Evolutionary conservation across 2,797 vertebrate genomes (phyloP).

Genomic region (Aphelocoma californica): DNA sequence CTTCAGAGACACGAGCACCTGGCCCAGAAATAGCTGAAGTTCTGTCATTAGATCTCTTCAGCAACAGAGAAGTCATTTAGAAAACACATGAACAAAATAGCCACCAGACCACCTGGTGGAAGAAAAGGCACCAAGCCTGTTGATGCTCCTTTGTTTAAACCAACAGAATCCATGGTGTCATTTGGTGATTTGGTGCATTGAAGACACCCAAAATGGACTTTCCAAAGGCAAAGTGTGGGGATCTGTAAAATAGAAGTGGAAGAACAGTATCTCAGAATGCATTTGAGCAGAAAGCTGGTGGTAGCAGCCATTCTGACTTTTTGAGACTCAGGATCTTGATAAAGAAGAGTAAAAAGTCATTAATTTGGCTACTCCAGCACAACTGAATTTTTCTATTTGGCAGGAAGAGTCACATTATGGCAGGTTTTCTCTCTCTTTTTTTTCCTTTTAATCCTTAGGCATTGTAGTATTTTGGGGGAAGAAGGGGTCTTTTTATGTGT

Average conservation of each 20-base stretch:
- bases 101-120: background rate
- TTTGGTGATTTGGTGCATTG: background rate
- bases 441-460: background rate
- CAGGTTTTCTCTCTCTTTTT: background rate
- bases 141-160: background rate
- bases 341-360: background rate
- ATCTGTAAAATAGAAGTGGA: background rate
- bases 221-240: background rate
- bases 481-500: background rate
- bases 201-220: background rate
- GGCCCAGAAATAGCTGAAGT: background rate
- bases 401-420: background rate
- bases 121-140: background rate
- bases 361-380: background rate
- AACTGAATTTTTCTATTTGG: background rate
- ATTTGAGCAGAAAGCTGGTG: background rate
- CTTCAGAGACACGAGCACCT: background rate
- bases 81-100: background rate
- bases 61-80: background rate
- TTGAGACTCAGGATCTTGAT: background rate
- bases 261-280: background rate
- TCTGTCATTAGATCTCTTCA: background rate
- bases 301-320: background rate
- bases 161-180: background rate
- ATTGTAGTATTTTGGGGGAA: background rate